Conservation (phyloP, 2,888 invertebrate species). For the Acleris laterana region DNA sequence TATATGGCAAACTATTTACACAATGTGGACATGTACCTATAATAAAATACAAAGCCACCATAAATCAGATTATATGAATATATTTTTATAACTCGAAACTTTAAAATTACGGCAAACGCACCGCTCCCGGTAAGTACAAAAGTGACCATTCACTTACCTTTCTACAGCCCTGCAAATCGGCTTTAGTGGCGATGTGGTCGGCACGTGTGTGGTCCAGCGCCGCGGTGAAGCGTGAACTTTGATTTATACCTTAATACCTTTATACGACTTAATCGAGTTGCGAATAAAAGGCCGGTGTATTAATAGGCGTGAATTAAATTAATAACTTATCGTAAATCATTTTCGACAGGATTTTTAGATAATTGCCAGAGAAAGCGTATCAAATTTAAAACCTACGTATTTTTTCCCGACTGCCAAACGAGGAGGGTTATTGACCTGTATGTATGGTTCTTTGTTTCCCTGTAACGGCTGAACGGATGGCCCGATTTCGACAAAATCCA, state of each 20-base stretch:
- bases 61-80: no score
- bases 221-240: conserved; percentile 33
- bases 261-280: conserved; percentile 29
- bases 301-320: conserved; percentile 33
- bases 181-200: conserved; percentile 2
- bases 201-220: conserved; percentile 24
- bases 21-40: no score
- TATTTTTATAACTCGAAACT: no score
- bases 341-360: conserved; percentile 1
- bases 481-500: no score
- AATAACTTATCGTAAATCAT: conserved; percentile 29
- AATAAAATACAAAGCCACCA: no score
- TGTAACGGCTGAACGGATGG: no score
- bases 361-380: conserved; percentile 13
- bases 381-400: background rate
- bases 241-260: conserved; percentile 30
- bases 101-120: no score
- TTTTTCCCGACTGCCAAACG: no score
- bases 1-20: no score
- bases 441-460: no score
- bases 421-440: no score
- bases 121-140: no score
- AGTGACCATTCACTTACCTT: background rate
- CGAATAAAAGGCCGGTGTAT: conserved; percentile 24
- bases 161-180: conserved; percentile 3